A percentile compares a stretch with the other conserved stretches of the same genome.
Evolutionary conservation across 2,797 vertebrate genomes (phyloP).

Genomic region (Peromyscus melanophrys): DNA sequence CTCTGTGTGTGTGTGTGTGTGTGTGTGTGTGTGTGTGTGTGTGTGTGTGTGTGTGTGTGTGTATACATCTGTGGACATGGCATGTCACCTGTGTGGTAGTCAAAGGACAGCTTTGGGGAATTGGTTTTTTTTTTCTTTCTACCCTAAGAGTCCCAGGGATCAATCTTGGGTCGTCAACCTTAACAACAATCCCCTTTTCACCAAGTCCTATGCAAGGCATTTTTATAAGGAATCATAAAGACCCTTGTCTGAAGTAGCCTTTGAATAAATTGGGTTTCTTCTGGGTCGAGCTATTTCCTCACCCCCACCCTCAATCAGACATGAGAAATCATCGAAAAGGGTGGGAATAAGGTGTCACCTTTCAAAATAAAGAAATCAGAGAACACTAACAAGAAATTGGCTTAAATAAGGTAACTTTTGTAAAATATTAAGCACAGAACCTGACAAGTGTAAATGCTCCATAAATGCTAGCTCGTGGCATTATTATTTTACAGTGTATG

Average conservation of each 20-base stretch:
- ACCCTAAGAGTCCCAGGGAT: not conserved
- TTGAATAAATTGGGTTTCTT: not conserved
- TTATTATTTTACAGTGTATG: not conserved
- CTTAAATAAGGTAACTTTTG: constrained; percentile 1
- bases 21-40: not conserved
- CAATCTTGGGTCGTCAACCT: not conserved
- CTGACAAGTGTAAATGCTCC: not conserved
- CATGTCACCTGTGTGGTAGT: not conserved
- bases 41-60: not conserved
- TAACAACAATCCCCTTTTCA: not conserved
- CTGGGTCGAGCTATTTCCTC: not conserved
- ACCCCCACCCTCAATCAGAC: not conserved
- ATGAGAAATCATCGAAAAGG: not conserved
- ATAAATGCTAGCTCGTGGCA: not conserved
- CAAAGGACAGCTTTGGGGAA: not conserved
- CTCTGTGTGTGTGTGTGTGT: not conserved
- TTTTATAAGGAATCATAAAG: constrained; percentile 10
- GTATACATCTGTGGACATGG: not conserved
- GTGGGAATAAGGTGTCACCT: not conserved
- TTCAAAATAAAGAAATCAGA: not conserved
- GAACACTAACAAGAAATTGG: not conserved
- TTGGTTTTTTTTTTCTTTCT: not conserved
- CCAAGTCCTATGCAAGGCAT: not conserved
- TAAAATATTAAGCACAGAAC: not conserved
- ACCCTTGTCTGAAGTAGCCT: not conserved